These are phyloP conservation scores for Galbula dea DNA, from an alignment of 2,113 vertebrate genomes.

Conservation along the genomic window DNA sequence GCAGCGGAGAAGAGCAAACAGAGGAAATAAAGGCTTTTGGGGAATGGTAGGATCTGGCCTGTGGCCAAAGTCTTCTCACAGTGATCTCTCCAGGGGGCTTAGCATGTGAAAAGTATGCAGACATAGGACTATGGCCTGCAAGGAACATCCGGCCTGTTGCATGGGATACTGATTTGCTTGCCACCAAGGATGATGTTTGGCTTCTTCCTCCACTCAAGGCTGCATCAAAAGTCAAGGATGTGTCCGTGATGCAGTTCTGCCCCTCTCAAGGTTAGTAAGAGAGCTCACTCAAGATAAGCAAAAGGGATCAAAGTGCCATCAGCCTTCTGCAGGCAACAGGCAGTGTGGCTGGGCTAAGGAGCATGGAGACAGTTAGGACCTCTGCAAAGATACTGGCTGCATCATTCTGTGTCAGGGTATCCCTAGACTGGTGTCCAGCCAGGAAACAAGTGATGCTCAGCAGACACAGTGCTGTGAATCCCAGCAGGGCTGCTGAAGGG, in stretches of 20 bases:
- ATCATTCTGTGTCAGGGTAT: fast-evolving
- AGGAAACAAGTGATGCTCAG: neutral
- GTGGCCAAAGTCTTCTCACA: neutral
- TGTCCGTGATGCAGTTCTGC: neutral
- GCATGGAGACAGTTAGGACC: neutral
- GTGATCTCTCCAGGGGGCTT: neutral
- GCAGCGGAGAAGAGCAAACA: neutral
- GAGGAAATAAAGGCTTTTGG: neutral
- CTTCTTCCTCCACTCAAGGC: neutral
- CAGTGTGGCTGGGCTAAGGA: neutral
- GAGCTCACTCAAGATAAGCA: neutral
- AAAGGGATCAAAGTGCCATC: neutral
- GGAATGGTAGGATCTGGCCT: neutral
- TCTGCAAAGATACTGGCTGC: neutral
- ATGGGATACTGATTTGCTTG: neutral
- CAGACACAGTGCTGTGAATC: neutral
- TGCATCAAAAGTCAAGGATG: neutral
- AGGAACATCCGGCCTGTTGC: neutral
- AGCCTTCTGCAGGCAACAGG: neutral
- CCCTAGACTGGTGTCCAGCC: neutral
- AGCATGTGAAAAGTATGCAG: neutral
- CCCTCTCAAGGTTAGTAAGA: neutral
- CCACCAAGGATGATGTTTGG: neutral
- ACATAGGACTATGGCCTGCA: neutral
- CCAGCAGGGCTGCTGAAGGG: neutral